phyloP scores from a whole-genome alignment of 2,888 invertebrate genomes.

The Diogma glabrata region DNA sequence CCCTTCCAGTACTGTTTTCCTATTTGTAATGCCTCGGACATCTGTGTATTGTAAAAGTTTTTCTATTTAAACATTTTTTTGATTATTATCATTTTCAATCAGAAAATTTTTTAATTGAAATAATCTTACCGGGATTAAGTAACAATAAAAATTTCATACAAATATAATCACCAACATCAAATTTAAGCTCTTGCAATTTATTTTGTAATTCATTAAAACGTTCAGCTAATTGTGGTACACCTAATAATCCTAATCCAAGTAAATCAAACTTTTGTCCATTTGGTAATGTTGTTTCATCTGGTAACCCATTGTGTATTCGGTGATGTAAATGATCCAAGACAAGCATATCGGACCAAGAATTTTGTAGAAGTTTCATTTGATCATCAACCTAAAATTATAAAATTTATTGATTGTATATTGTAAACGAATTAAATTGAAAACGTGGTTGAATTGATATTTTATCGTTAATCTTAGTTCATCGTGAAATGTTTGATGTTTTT shows the following conservation, averaged over 20 bases:
- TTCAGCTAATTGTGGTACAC: constrained; percentile 72
- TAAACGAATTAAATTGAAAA: too few relatives aligned
- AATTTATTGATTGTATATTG: too few relatives aligned
- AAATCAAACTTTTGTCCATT: constrained; percentile 94
- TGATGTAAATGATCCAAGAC: constrained; percentile 95
- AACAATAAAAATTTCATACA: constrained; percentile 96
- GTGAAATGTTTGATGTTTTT: too few relatives aligned
- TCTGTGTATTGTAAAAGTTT: constrained; percentile 46
- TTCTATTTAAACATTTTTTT: constrained; percentile 6
- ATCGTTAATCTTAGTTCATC: too few relatives aligned
- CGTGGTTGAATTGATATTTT: too few relatives aligned
- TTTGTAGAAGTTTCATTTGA: constrained; percentile 96
- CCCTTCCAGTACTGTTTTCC: constrained; percentile 86
- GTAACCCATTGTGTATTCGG: constrained; percentile 86
- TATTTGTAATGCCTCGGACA: constrained; percentile 85
- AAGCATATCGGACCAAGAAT: constrained; percentile 98
- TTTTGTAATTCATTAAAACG: constrained; percentile 86
- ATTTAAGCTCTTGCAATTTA: constrained; percentile 86
- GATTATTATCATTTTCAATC: neutral
- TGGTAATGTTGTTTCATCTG: constrained; percentile 85
- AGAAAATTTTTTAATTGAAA: too few relatives aligned
- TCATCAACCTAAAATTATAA: constrained; percentile 96
- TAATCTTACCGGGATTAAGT: constrained; percentile 93
- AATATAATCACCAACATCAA: constrained; percentile 93
- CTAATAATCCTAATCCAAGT: constrained; percentile 76